phyloP scores from a whole-genome alignment of 1,140 invertebrate genomes.

The Macrostomum lignano region DNA sequence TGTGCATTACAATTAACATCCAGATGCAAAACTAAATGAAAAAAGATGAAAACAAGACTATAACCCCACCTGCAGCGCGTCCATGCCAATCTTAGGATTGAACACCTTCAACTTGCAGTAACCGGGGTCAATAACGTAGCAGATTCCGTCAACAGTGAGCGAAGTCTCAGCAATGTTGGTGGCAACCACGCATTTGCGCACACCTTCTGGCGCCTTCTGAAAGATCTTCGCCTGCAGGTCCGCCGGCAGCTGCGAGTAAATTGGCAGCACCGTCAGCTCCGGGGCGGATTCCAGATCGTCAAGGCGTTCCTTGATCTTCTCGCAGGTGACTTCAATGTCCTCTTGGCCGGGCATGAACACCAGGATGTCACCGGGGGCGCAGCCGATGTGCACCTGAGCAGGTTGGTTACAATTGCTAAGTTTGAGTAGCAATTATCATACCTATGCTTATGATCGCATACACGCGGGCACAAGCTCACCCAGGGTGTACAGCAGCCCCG shows the following conservation, averaged over 20 bases:
- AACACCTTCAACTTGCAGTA: conserved; percentile 96
- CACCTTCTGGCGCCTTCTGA: conserved; percentile 61
- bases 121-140: conserved; percentile 89
- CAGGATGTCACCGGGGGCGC: conserved; percentile 51
- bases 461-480: too few species aligned
- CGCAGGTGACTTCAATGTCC: conserved; percentile 95
- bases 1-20: too few species aligned
- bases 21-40: too few species aligned
- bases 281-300: conserved; percentile 48
- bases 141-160: conserved; percentile 63
- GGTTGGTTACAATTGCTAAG: too few species aligned
- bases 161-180: conserved; percentile 93
- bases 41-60: too few species aligned
- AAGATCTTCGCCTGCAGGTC: conserved; percentile 98
- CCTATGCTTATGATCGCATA: too few species aligned
- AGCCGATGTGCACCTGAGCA: conserved; percentile 73
- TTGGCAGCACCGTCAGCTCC: conserved; percentile 66
- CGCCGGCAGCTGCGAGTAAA: conserved; percentile 89
- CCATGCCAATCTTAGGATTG: conserved; percentile 96
- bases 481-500: too few species aligned
- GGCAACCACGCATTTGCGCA: conserved; percentile 85
- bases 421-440: too few species aligned
- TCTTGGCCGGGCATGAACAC: conserved; percentile 99
- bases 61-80: conserved; percentile 71
- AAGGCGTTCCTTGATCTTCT: conserved; percentile 40